phyloP scores from a whole-genome alignment of 2,797 vertebrate genomes.

The Neosilurus mollespiculum region DNA sequence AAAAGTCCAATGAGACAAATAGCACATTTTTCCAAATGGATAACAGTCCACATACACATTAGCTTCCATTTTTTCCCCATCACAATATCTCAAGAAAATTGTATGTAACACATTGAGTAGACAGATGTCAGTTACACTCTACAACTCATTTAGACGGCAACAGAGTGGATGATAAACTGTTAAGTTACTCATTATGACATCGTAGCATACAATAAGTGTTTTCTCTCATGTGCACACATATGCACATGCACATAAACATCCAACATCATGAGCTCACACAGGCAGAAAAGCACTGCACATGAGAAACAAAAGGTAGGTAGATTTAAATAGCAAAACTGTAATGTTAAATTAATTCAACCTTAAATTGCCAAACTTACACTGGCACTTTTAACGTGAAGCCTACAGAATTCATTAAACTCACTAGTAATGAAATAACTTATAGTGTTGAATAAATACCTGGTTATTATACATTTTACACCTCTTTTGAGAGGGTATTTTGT shows the following conservation, averaged over 20 bases:
- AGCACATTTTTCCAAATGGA: too few species aligned
- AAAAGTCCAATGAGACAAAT: too few species aligned
- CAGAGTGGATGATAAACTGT: slow-evolving; percentile 2
- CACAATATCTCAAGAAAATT: too few species aligned
- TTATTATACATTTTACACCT: too few species aligned
- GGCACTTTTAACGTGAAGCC: too few species aligned
- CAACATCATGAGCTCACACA: slow-evolving; percentile 15
- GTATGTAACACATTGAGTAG: too few species aligned
- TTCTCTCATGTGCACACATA: background rate
- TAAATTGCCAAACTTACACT: background rate
- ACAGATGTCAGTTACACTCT: too few species aligned
- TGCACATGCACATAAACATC: background rate
- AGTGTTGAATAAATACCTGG: background rate
- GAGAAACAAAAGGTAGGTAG: slow-evolving; percentile 27
- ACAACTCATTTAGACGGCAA: background rate
- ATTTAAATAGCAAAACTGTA: background rate
- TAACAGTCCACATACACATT: too few species aligned
- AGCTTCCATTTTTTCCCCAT: too few species aligned
- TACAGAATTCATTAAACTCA: background rate
- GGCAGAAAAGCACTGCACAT: background rate
- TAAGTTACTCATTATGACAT: background rate
- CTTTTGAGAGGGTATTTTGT: too few species aligned
- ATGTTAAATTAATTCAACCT: background rate
- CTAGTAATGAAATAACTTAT: background rate
- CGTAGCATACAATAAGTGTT: background rate